These are phyloP conservation scores for Bactericera cockerelli DNA, from an alignment of 1,140 invertebrate genomes.

Conservation along the genomic window DNA sequence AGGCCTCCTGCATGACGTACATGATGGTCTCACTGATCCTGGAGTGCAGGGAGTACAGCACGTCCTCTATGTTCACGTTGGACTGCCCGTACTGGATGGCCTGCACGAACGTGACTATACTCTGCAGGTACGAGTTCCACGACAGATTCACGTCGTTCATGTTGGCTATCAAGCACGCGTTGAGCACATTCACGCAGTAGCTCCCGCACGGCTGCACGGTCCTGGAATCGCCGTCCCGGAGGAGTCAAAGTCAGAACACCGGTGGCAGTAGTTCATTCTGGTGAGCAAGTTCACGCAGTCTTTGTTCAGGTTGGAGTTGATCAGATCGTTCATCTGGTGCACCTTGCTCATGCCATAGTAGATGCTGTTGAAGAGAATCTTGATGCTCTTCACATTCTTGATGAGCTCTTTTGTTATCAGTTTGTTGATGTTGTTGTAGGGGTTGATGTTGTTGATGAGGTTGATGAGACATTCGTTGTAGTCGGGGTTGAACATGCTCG, in stretches of 20 bases:
- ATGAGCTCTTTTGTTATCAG: neutral
- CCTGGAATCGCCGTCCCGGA: no score
- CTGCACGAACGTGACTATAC: neutral
- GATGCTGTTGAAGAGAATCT: neutral
- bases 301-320: neutral
- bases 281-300: neutral
- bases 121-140: neutral
- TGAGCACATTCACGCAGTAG: neutral
- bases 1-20: neutral
- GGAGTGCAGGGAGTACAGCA: neutral
- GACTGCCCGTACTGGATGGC: neutral
- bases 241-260: no score
- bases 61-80: neutral
- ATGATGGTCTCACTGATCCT: conserved; percentile 1
- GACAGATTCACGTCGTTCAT: neutral
- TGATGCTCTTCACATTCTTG: neutral
- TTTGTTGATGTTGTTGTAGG: neutral
- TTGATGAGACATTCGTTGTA: neutral
- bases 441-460: neutral
- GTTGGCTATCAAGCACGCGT: neutral
- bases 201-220: no score
- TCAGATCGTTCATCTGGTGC: neutral
- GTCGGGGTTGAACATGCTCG: neutral
- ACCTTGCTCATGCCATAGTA: neutral
- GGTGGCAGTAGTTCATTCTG: neutral